Conservation (phyloP, 2,888 invertebrate species). For the Lepidocyrtinus sp. region DNA sequence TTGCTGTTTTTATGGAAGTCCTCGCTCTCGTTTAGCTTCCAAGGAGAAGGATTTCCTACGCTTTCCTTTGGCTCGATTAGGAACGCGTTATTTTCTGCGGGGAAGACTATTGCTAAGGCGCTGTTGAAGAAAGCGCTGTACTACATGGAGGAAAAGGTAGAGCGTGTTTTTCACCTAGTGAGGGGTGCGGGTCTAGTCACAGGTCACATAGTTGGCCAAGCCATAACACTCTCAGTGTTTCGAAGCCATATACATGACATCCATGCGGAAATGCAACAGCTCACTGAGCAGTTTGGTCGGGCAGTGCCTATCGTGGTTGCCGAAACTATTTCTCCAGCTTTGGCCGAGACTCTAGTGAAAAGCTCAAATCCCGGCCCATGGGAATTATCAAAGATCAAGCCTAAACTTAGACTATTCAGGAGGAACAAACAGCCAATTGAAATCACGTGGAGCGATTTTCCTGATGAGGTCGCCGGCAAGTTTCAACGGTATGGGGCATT, state of each 20-base stretch:
- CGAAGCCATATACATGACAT: conserved; percentile 46
- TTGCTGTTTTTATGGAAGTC: conserved; percentile 43
- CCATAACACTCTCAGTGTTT: conserved; percentile 59
- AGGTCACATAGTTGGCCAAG: conserved; percentile 62
- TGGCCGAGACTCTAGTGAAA: conserved; percentile 62
- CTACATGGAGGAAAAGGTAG: conserved; percentile 50
- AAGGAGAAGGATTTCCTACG: conserved; percentile 23
- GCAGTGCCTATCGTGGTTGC: conserved; percentile 57
- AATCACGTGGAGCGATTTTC: conserved; percentile 57
- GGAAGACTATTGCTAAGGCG: conserved; percentile 22
- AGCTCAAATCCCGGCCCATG: conserved; percentile 59
- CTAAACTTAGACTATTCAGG: conserved; percentile 58
- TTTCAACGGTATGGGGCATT: conserved; percentile 59
- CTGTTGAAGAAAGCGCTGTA: conserved; percentile 18
- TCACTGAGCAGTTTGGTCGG: conserved; percentile 61
- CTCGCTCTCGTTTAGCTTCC: conserved; percentile 38
- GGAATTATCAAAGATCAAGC: conserved; percentile 54
- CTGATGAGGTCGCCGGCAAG: conserved; percentile 54
- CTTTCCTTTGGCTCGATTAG: conserved; percentile 31
- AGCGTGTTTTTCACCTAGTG: conserved; percentile 55
- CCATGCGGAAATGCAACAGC: conserved; percentile 58
- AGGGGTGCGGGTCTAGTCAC: conserved; percentile 60
- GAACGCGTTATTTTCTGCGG: conserved; percentile 26
- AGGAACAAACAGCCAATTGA: conserved; percentile 53
- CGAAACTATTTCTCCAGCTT: conserved; percentile 57